Base-by-base conservation (phyloP, 2,888 invertebrate genomes). In the Hetaerina titia region DNA sequence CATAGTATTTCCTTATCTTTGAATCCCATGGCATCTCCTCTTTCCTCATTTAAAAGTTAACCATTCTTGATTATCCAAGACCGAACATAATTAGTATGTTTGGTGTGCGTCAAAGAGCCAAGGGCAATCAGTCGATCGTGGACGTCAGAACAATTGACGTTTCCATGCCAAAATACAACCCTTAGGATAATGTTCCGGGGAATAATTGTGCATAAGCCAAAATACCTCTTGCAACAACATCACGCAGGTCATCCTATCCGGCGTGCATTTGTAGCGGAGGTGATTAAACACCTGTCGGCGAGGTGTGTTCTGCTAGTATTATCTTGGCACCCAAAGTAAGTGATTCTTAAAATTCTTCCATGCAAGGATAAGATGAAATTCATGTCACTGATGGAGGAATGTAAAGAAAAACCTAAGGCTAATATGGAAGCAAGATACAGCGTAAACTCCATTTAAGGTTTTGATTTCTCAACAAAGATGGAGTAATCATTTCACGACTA, bases 81-180 rank as follows among this genome's bases (percentile, higher is more conserved):
- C 25, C 13, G 11, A 81, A 81, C 31, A 25, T 22, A 92, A 69
- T 92, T 92, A 22, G 56, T 74, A 92, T 69, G 92, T 56, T 74
- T 69, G n/a, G 9, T 13, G 56, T 69, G 31, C 81, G 56, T 74
- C 56, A 13, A 69, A 22, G 56, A 69, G 56, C 56, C 92, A 92
- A 92, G 92, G 92, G 74, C 92, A n/a, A 69, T 69, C 92, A 45
- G 69, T 92, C 56, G 69, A 45, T 92, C 69, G 92, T 69, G 69
- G 31, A 92, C 92, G 69, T 92, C 92, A 74, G 74, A 56, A 92
- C 92, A 92, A 92, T 92, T 92, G 92, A 92, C 92, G 92, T 92
- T 92, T 69, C n/a, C 92, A 92, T 92, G 92, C 92, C 92, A 92
- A 92, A 92, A 69, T 92, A 69, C 92, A 69, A 92, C 69, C 57